Evolutionary conservation across 2,797 vertebrate species (phyloP).

Genomic region (Anniella stebbinsi): DNA sequence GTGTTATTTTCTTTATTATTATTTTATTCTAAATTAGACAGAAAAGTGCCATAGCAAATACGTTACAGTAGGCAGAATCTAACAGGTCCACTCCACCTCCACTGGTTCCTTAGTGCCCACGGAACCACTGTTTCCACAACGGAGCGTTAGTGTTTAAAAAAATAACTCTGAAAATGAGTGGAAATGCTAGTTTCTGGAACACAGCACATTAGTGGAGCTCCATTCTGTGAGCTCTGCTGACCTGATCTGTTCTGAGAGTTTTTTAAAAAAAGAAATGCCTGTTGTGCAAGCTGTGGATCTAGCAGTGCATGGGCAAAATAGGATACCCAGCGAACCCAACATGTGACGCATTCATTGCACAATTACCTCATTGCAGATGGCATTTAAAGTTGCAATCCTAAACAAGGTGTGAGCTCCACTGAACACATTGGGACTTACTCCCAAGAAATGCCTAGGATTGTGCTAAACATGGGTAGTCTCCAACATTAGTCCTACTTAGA

Average conservation of each 20-base stretch:
- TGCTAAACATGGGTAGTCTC: neutral
- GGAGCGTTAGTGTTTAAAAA: no score
- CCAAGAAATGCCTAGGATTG: neutral
- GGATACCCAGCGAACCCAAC: constrained; percentile 12
- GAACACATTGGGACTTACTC: neutral
- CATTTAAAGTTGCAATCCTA: neutral
- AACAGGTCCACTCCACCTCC: neutral
- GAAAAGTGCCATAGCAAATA: constrained; percentile 35
- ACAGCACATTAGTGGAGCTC: no score
- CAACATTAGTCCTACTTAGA: no score
- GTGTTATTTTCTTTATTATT: neutral
- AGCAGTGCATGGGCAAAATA: no score
- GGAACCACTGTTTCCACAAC: no score
- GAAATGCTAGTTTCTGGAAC: no score
- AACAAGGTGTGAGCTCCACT: neutral
- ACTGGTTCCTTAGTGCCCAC: no score
- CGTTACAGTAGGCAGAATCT: constrained; percentile 22
- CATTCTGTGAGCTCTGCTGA: no score
- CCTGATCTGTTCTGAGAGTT: no score
- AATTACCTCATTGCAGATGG: constrained; percentile 28
- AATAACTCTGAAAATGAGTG: no score
- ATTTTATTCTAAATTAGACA: neutral
- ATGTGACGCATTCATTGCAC: constrained; percentile 39
- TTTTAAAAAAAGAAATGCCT: no score
- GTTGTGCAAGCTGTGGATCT: no score